phyloP scores from a whole-genome alignment of 2,113 vertebrate genomes.

The Callithrix jacchus region DNA sequence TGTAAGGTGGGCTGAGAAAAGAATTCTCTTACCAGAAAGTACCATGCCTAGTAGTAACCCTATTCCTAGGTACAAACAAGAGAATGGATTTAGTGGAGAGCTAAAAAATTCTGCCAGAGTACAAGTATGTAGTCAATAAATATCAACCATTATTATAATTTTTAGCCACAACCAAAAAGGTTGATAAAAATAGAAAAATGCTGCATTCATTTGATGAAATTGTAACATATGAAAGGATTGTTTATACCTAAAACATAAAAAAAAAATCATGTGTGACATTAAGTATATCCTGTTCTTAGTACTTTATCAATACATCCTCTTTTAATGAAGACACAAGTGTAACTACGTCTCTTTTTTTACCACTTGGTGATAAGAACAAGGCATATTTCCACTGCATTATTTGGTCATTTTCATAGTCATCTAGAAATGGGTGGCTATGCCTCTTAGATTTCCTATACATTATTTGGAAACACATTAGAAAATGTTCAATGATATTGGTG shows the following conservation, averaged over 20 bases:
- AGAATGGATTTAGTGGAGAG: neutral
- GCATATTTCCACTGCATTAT: neutral
- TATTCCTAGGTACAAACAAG: neutral
- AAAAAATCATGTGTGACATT: neutral
- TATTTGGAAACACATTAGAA: neutral
- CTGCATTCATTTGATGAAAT: neutral
- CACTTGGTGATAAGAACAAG: neutral
- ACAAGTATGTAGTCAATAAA: neutral
- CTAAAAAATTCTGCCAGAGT: neutral
- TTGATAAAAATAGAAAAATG: neutral
- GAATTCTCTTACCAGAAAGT: neutral
- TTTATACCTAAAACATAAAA: neutral
- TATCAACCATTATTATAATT: neutral
- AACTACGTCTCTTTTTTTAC: neutral
- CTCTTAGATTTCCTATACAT: neutral
- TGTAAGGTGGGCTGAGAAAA: neutral
- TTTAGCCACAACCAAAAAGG: neutral
- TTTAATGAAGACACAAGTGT: neutral
- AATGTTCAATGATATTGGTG: neutral
- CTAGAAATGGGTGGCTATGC: neutral
- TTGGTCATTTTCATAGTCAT: neutral
- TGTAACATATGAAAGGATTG: neutral
- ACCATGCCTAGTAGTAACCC: neutral
- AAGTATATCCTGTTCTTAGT: neutral
- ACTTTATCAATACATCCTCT: neutral